Base-by-base conservation (phyloP, 2,113 vertebrate genomes). In the Thryonomys swinderianus region DNA sequence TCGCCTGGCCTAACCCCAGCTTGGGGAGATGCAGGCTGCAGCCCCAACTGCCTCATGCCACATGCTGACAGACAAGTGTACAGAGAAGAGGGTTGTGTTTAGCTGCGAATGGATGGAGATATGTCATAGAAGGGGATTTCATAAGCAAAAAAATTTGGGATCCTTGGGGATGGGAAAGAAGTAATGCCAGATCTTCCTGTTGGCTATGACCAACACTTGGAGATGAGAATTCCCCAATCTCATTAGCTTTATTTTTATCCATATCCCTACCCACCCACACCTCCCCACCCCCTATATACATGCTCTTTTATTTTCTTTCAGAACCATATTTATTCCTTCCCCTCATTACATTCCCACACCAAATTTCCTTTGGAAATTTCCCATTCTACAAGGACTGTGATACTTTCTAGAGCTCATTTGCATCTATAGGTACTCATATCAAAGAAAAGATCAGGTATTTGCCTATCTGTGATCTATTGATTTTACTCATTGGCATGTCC, bases 61-160 rank as follows among this genome's bases (percentile, higher is more conserved):
- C 40, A 9, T 69, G 69, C 3, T 32, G 40, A 55, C 12, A 45
- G 34, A 30, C 18, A 25, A 30, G 4, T 48, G 71, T 73, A 12
- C 8, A 57, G 78, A 86, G n/a, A 27, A 13, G 27, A 90, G n/a
- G 12, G 74, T 40, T 62, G n/a, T 34, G 3, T 69, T 32, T 48
- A 25, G 17, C 23, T 69, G 14, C 53, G 34, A 20, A 25, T 83
- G 34, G 37, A 14, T 57, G 23, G 32, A 85, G 37, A 80, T 27
- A 88, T 93, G 18, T 73, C 51, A 55, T 20, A 83, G 64, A 57
- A 95, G 53, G 78, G 67, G 42, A 93, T 96, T 96, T 95, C 64
- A 53, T 74, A 91, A 83, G 45, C 6, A 57, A 81, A n/a, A 48
- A 30, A 37, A 64, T 3, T 85, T 12, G 32, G 67, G 62, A 91